Evolutionary conservation across 1,140 invertebrate species (phyloP).

Genomic region (Homalodisca vitripennis): DNA sequence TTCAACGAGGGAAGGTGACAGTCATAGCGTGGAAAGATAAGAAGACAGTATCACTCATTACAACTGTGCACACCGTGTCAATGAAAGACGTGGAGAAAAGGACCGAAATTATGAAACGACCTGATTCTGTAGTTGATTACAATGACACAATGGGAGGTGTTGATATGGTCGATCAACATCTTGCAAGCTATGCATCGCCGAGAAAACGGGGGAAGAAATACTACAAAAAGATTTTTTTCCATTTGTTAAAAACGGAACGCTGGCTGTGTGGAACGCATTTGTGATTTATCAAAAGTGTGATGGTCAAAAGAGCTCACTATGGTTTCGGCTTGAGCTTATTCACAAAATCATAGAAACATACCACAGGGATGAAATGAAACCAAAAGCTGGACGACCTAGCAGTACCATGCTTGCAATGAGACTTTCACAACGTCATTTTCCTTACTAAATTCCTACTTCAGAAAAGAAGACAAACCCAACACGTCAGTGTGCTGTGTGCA

Average conservation of each 20-base stretch:
- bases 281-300: background rate
- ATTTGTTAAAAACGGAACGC: background rate
- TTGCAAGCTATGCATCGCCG: conserved; percentile 3
- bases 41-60: background rate
- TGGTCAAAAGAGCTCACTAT: background rate
- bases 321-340: background rate
- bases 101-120: background rate
- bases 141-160: conserved; percentile 25
- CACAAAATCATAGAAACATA: background rate
- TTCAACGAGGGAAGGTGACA: background rate
- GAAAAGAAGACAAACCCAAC: conserved; percentile 1
- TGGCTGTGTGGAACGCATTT: background rate
- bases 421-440: background rate
- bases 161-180: conserved; percentile 19
- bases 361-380: background rate
- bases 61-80: background rate
- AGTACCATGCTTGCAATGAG: background rate
- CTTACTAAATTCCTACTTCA: background rate
- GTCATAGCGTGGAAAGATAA: background rate
- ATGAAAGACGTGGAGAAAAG: conserved; percentile 5
- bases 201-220: background rate
- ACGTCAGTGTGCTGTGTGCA: background rate
- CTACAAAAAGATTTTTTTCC: background rate
- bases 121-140: background rate
- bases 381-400: background rate